Base-by-base conservation (phyloP, 2,797 vertebrate species). In the Emydoidea blandingii region DNA sequence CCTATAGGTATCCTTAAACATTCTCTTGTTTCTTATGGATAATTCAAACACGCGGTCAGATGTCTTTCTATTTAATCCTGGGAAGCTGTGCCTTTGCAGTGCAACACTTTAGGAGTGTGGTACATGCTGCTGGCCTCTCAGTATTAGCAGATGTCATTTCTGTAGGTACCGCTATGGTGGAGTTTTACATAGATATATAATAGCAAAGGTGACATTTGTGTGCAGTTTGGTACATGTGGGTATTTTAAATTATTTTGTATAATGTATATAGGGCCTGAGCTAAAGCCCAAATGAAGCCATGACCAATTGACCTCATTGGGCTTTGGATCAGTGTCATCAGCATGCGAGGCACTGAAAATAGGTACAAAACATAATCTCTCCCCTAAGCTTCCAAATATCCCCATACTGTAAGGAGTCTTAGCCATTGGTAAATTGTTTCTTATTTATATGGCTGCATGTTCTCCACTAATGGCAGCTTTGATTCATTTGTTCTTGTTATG, bases 401-500 rank as follows among this genome's bases (percentile, higher is more conserved):
- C 6, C 6, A 0, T 16, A 1, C 4, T 15, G 16, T 18, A 81
- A 34, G 14, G 16, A 57, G 31, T 49, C 54, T 53, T 11, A 12
- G 68, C 16, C 18, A 34, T 4, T 87, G 25, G 41, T 27, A 44
- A 44, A 76, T 44, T 12, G 25, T 37, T 27, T 27, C 4, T 87
- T 72, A 62, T 50, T 87, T 1, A 8, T 50, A 4, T 59, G 59
- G n/a, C 12, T 81, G 82, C n/a, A 81, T 4, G 23, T 10, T 83
- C 78, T 83, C 37, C 12, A 4, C 41, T 52, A 82, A 6, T 21
- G 89, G 8, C 50, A 74, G 34, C 27, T 79, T 72, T 52, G 47
- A 6, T 79, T 96, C 54, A 68, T 87, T 95, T 79, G n/a, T 68
- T 80, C 49, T 89, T 76, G 68, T 91, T 53, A 81, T 27, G 52